These are phyloP conservation scores for Leptogaster cylindrica DNA, from an alignment of 2,888 invertebrate species.

Conservation along the genomic window DNA sequence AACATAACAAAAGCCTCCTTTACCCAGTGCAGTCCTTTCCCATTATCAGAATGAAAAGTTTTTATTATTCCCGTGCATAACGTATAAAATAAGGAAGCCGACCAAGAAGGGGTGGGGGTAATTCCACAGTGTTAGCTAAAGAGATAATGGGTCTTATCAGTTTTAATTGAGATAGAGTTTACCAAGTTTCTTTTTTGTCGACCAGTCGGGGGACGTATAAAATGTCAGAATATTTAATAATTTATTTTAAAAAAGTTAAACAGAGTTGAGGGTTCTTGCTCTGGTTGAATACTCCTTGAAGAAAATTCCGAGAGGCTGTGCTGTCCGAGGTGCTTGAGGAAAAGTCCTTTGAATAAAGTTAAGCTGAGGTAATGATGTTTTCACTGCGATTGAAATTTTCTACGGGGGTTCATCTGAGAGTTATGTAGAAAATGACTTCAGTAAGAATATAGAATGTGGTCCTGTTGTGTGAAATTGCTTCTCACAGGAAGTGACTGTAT, in stretches of 20 bases:
- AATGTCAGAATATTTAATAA: not conserved
- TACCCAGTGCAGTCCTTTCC: not conserved
- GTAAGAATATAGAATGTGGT: no score
- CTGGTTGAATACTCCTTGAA: not conserved
- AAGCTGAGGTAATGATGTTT: slow-evolving; percentile 10
- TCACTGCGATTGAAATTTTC: slow-evolving; percentile 7
- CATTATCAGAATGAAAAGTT: slow-evolving; percentile 14
- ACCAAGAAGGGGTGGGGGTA: no score
- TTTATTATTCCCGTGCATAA: not conserved
- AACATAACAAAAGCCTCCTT: not conserved
- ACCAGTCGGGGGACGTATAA: not conserved
- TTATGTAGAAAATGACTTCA: no score
- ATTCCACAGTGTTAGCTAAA: not conserved
- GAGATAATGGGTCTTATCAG: slow-evolving; percentile 11
- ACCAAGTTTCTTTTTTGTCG: not conserved
- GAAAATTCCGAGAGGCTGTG: not conserved
- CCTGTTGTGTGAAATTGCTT: no score
- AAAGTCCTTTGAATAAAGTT: slow-evolving; percentile 8
- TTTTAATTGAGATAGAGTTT: slow-evolving; percentile 9
- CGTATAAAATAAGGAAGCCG: not conserved
- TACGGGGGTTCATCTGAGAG: not conserved
- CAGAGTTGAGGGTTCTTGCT: not conserved
- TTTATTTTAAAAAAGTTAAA: slow-evolving; percentile 1
- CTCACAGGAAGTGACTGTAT: no score
- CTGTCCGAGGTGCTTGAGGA: not conserved